phyloP scores from a whole-genome alignment of 2,888 invertebrate genomes.

The Coelopa pilipes region DNA sequence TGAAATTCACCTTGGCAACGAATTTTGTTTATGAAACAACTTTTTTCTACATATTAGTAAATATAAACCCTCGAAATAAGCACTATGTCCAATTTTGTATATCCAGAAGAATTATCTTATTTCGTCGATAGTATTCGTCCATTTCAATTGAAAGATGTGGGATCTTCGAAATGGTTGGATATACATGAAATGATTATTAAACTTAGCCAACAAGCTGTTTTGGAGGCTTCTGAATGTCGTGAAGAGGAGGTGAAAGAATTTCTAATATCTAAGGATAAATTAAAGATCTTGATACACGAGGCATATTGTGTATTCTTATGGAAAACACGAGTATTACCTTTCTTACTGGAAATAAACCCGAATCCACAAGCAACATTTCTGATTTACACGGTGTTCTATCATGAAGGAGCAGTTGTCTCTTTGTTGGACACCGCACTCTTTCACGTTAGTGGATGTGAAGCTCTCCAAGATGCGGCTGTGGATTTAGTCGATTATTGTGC shows the following conservation, averaged over 20 bases:
- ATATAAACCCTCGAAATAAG: neutral
- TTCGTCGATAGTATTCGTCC: conserved; percentile 78
- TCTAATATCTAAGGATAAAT: conserved; percentile 69
- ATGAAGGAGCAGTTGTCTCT: conserved; percentile 83
- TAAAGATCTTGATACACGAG: conserved; percentile 81
- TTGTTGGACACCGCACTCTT: conserved; percentile 85
- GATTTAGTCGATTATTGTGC: conserved; percentile 87
- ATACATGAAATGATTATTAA: conserved; percentile 86
- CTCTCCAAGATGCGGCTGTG: conserved; percentile 78
- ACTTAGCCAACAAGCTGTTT: conserved; percentile 86
- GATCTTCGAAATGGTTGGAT: conserved; percentile 81
- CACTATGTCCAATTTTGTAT: conserved; percentile 68
- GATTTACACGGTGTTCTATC: conserved; percentile 81
- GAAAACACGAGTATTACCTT: conserved; percentile 84
- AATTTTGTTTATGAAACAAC: neutral
- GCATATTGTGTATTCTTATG: conserved; percentile 85
- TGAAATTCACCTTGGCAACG: conserved; percentile 13
- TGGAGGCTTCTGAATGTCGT: conserved; percentile 80
- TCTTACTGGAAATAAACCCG: conserved; percentile 76
- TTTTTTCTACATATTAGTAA: neutral
- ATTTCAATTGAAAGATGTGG: conserved; percentile 75
- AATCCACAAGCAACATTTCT: conserved; percentile 78
- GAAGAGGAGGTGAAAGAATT: conserved; percentile 89
- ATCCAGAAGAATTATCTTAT: conserved; percentile 78
- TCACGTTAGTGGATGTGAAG: conserved; percentile 82